Conservation (phyloP, 2,888 invertebrate genomes). For the Drosophila tripunctata region DNA sequence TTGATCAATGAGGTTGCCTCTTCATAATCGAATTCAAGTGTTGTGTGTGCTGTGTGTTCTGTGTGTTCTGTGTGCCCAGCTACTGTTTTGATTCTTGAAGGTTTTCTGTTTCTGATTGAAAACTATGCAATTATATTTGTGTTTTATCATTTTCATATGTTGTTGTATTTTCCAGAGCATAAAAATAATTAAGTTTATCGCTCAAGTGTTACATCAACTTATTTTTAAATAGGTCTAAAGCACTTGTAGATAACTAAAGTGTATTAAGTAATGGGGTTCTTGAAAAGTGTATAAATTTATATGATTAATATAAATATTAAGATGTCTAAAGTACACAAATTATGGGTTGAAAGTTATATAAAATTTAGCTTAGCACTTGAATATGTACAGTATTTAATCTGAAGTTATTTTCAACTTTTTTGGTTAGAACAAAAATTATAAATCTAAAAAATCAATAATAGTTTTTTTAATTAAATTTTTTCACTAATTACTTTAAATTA, state of each 20-base stretch:
- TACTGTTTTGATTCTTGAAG: constrained; percentile 15
- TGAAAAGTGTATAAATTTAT: too few relatives aligned
- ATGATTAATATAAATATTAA: background rate
- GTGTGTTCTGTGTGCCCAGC: constrained; percentile 12
- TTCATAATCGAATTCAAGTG: constrained; percentile 17
- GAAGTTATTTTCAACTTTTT: too few relatives aligned
- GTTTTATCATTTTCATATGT: background rate
- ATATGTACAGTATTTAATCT: too few relatives aligned
- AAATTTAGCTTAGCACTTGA: too few relatives aligned
- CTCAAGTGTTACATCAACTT: background rate
- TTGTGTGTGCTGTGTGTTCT: too few relatives aligned
- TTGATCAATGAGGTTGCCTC: constrained; percentile 16
- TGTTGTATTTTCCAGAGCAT: constrained; percentile 7
- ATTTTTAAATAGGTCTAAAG: background rate
- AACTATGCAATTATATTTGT: background rate
- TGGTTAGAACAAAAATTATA: too few relatives aligned
- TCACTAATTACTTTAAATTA: too few relatives aligned
- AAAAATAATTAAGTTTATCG: constrained; percentile 4
- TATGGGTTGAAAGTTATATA: too few relatives aligned
- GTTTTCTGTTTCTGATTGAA: constrained; percentile 6
- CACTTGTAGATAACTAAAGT: constrained; percentile 6
- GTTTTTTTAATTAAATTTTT: too few relatives aligned
- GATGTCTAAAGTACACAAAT: too few relatives aligned
- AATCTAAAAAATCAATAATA: too few relatives aligned
- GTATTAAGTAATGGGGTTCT: background rate